Evolutionary conservation across 1,140 invertebrate genomes (phyloP).

Genomic region (Drosophila sucinea): DNA sequence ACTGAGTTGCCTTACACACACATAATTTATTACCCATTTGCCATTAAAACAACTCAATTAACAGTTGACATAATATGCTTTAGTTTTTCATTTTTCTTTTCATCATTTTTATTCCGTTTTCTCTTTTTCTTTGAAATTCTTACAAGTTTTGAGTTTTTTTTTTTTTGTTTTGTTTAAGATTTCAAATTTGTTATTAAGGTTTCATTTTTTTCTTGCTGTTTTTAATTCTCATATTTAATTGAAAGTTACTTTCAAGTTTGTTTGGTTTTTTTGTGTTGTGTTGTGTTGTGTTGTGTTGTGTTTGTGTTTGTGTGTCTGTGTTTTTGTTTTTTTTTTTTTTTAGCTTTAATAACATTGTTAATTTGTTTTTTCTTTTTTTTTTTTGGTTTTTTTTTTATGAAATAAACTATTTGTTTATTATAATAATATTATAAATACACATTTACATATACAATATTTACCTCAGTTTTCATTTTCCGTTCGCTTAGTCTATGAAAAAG

Average conservation of each 20-base stretch:
- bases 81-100: constrained; percentile 44
- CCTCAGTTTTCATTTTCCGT: constrained; percentile 56
- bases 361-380: constrained; percentile 47
- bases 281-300: constrained; percentile 42
- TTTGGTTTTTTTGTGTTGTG: constrained; percentile 52
- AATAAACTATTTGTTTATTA: constrained; percentile 71
- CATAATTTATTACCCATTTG: constrained; percentile 52
- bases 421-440: constrained; percentile 76
- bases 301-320: constrained; percentile 5
- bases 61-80: constrained; percentile 79
- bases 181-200: constrained; percentile 33
- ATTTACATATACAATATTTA: constrained; percentile 81
- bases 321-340: constrained; percentile 45
- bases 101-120: constrained; percentile 51
- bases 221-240: constrained; percentile 70
- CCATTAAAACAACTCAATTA: constrained; percentile 79
- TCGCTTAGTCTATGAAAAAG: constrained; percentile 45
- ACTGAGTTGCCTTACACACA: neutral
- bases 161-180: constrained; percentile 59
- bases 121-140: constrained; percentile 68
- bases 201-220: constrained; percentile 34
- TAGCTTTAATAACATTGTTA: constrained; percentile 73
- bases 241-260: constrained; percentile 78
- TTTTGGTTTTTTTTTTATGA: constrained; percentile 42
- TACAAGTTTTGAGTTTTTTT: constrained; percentile 50